Conservation (phyloP, 2,888 invertebrate genomes). For the Uropetala carovei region DNA sequence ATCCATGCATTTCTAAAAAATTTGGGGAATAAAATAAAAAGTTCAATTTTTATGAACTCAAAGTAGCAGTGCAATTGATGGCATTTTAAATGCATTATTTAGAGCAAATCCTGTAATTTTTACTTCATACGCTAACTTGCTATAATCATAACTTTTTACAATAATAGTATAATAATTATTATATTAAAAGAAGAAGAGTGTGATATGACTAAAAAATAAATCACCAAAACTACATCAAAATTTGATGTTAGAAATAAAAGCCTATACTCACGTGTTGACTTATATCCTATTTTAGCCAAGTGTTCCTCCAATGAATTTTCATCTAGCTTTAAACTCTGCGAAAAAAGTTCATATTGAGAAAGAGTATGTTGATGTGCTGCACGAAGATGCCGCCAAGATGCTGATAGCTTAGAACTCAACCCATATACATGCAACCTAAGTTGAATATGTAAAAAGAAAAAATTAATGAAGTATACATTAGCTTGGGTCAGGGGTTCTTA, state of each 20-base stretch:
- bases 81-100: too few relatives aligned
- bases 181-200: too few relatives aligned
- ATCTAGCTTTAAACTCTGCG: slow-evolving; percentile 38
- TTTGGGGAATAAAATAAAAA: too few relatives aligned
- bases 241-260: neutral
- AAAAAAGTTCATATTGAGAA: slow-evolving; percentile 40
- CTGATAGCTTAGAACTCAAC: neutral
- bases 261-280: neutral
- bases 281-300: neutral
- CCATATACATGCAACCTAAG: slow-evolving; percentile 47
- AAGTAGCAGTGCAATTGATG: too few relatives aligned
- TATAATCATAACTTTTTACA: too few relatives aligned
- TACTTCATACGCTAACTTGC: too few relatives aligned
- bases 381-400: slow-evolving; percentile 24
- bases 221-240: neutral
- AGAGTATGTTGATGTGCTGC: slow-evolving; percentile 31
- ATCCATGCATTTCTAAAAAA: too few relatives aligned
- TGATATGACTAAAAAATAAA: too few relatives aligned
- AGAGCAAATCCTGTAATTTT: too few relatives aligned
- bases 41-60: too few relatives aligned
- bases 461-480: neutral
- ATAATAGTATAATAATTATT: too few relatives aligned
- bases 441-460: neutral
- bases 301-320: slow-evolving; percentile 29
- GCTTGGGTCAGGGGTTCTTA: too few relatives aligned